Evolutionary conservation across 2,888 invertebrate species (phyloP), one percentile per base, ranked within the genome.

Genomic region (Pyrgus malvae): DNA sequence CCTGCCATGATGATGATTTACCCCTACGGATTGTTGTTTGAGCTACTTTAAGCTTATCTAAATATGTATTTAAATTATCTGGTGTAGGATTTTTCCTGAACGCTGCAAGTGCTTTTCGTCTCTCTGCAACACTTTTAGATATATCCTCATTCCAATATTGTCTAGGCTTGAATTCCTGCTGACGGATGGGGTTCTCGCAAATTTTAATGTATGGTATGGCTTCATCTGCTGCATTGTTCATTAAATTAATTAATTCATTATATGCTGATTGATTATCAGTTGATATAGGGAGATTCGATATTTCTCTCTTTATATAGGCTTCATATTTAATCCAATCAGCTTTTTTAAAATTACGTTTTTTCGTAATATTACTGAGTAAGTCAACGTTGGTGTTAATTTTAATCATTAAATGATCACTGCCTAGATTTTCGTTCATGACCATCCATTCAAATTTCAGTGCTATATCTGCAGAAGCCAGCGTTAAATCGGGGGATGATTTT

Each of bases 401-500:
- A n/a, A n/a, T n/a, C n/a, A 57, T 12, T n/a, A 35, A 6, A 14
- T 59, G 59, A 23, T 58, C 59, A 17, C 59, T 64, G 0, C 58
- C 58, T n/a, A 64, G 19, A 3, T 35, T 42, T 33, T 62, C 64
- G 12, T 60, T 64, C 1, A 6, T 21, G 6, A 59, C 55, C 0
- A 33, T 40, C 62, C 61, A 64, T 0, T 40, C 23, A 31, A 61
- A 50, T 1, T 45, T 17, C 1, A 55, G 8, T 0, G 56, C 53
- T n/a, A 62, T 48, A 31, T 61, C 58, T 6, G 55, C 9, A 2
- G 57, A 42, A 0, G n/a, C 33, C 1, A 61, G 19, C 1, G 60
- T 25, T 0, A 65, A 25, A 41, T 66, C 66, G 0, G 66, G 66
- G 0, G 63, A 37, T 2, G 59, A 58, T 11, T 45, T 6, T 14